Evolutionary conservation across 1,140 invertebrate species (phyloP), one percentile per base, ranked within the genome.

Genomic region (Solenopsis fugax): DNA sequence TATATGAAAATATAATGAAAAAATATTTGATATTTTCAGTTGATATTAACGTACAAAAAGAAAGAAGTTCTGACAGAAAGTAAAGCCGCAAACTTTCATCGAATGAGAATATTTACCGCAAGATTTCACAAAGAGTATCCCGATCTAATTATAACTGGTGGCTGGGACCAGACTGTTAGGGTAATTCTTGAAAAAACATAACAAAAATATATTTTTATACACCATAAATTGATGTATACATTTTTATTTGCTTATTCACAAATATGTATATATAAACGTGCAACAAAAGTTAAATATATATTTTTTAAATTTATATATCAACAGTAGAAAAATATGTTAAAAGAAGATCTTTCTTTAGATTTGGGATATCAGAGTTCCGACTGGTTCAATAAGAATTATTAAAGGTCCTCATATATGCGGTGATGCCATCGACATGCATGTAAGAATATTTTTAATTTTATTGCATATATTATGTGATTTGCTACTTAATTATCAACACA

Each of bases 341-440:
- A 48, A 54, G 24, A 62, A 56, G 7, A 69, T 37, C 37, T 77
- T 86, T 54, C 65, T 88, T 34, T 75, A 94, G 93, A 92, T 95
- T 50, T 95, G 94, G 94, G 94, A 95, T 64, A 73, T 80, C 4
- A 86, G 94, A 72, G 73, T 91, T 0, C 60, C 52, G 9, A 48
- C 77, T 21, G 92, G 93, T 67, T 92, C 91, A 18, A 86, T 93
- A 6, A 86, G 85, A 67, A 77, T 86, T 4, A 93, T 95, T 52
- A 87, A 90, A 62, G 93, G 94, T 29, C 93, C 93, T 60, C 91
- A 93, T 62, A 93, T 95, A 41, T 94, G 93, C 54, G 93, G 94
- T 71, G 93, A 94, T 65, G 92, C 93, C 10, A 91, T 95, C 29
- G 94, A 95, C 73, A 65, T 93, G 54, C 85, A 72, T 71, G 93